Percentiles rank a stretch among this genome's conserved stretches.
These are phyloP conservation scores for Neotoma lepida DNA, from an alignment of 2,113 vertebrate genomes.

Conservation along the genomic window DNA sequence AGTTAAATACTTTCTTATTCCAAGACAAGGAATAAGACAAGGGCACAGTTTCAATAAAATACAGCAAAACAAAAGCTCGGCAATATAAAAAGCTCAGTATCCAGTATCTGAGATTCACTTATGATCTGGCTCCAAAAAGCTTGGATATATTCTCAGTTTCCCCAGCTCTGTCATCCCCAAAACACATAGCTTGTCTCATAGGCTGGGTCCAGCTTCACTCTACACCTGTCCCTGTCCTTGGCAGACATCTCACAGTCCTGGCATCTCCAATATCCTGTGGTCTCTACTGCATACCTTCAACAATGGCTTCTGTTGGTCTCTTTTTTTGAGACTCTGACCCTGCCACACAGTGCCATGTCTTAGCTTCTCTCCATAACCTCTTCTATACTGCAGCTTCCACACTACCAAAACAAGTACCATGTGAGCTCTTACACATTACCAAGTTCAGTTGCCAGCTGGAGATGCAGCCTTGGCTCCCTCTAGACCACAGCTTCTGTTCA, in stretches of 20 bases:
- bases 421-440: background rate
- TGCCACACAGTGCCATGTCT: background rate
- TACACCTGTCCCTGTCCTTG: background rate
- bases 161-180: background rate
- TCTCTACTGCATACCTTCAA: background rate
- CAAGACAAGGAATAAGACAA: background rate
- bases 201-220: background rate
- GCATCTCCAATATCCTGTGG: background rate
- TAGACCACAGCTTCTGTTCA: too few species aligned
- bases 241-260: background rate
- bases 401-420: background rate
- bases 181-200: background rate
- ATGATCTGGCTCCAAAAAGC: background rate
- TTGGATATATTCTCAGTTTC: background rate
- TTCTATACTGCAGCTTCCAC: too few species aligned
- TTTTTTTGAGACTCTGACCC: background rate
- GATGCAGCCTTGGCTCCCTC: background rate
- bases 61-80: background rate
- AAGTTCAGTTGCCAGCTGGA: background rate
- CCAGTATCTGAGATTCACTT: background rate
- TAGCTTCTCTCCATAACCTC: background rate
- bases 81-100: background rate
- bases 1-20: background rate
- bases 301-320: background rate
- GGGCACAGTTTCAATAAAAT: background rate